These are phyloP conservation scores for Dryocosmus kuriphilus DNA, from an alignment of 2,888 invertebrate species.

Conservation along the genomic window DNA sequence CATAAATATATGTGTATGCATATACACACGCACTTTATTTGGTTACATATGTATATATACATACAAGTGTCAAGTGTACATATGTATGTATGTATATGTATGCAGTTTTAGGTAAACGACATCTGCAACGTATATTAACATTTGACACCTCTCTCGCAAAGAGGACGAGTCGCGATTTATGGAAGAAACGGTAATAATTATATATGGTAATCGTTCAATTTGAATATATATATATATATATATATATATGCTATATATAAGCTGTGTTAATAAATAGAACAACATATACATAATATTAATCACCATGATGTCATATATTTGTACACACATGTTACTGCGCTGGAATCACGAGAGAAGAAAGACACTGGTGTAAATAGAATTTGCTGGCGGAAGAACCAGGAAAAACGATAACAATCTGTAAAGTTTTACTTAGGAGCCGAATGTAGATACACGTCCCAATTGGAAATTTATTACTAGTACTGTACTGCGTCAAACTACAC, in stretches of 20 bases:
- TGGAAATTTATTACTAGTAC: too few species aligned
- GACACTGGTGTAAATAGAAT: slow-evolving; percentile 39
- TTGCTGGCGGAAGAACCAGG: slow-evolving; percentile 32
- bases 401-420: slow-evolving; percentile 47
- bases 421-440: slow-evolving; percentile 58
- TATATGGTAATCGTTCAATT: slow-evolving; percentile 66
- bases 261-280: slow-evolving; percentile 75
- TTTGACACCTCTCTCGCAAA: slow-evolving; percentile 27
- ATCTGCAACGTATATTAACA: slow-evolving; percentile 31
- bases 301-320: slow-evolving; percentile 65
- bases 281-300: slow-evolving; percentile 76
- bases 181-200: slow-evolving; percentile 31
- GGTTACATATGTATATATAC: slow-evolving; percentile 18
- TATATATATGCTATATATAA: slow-evolving; percentile 67
- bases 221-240: slow-evolving; percentile 62
- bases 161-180: slow-evolving; percentile 22
- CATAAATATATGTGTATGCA: too few species aligned
- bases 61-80: slow-evolving; percentile 19
- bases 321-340: slow-evolving; percentile 61
- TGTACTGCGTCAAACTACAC: too few species aligned
- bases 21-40: too few species aligned
- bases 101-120: slow-evolving; percentile 15
- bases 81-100: slow-evolving; percentile 16
- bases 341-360: slow-evolving; percentile 53
- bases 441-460: slow-evolving; percentile 57